Evolutionary conservation across 2,113 vertebrate species (phyloP).

Genomic region (Machaerirhynchus nigripectus): DNA sequence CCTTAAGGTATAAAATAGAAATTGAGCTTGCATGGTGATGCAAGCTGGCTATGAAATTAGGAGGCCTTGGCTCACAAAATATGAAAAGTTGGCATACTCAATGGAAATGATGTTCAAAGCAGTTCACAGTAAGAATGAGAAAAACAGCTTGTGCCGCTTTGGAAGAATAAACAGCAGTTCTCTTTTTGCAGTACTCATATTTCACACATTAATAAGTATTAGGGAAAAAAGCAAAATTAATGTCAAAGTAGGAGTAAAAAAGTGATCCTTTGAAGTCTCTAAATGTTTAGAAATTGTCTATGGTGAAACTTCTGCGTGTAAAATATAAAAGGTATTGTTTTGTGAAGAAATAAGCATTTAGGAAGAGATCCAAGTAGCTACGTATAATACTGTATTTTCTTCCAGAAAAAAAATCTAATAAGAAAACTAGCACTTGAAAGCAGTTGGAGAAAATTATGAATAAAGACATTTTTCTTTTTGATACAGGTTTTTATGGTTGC

Average conservation of each 20-base stretch:
- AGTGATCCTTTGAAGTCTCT: neutral
- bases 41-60: slow-evolving; percentile 70
- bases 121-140: slow-evolving; percentile 49
- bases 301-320: neutral
- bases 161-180: slow-evolving; percentile 32
- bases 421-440: neutral
- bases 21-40: slow-evolving; percentile 59
- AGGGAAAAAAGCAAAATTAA: neutral
- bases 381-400: neutral
- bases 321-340: neutral
- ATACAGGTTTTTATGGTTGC: neutral
- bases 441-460: neutral
- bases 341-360: neutral
- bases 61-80: slow-evolving; percentile 55
- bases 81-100: slow-evolving; percentile 54
- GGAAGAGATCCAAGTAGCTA: neutral
- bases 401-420: neutral
- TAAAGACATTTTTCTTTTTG: neutral
- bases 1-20: slow-evolving; percentile 50
- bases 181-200: neutral
- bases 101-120: slow-evolving; percentile 70
- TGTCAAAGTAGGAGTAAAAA: neutral
- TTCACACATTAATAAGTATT: neutral
- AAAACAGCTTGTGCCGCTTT: slow-evolving; percentile 54
- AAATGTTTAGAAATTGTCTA: neutral